Conservation (phyloP, 2,797 vertebrate species). For the Urocyon cinereoargenteus region DNA sequence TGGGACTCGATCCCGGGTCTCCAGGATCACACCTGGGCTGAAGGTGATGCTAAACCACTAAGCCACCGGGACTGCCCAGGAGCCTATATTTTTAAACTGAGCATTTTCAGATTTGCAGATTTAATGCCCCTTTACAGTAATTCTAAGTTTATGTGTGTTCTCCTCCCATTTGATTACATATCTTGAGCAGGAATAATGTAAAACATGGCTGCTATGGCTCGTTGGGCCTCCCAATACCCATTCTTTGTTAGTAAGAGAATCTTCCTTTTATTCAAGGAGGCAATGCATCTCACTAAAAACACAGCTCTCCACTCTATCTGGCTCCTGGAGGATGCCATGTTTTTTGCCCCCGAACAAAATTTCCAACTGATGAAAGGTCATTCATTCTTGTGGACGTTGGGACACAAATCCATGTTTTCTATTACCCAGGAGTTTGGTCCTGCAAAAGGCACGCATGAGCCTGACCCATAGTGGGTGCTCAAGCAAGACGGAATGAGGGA, state of each 20-base stretch:
- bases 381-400: neutral
- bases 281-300: neutral
- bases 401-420: neutral
- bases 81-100: neutral
- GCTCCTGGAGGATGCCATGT: neutral
- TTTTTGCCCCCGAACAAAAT: neutral
- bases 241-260: neutral
- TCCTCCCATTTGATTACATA: neutral
- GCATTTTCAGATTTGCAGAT: neutral
- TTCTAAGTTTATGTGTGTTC: neutral
- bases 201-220: too few species aligned
- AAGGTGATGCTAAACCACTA: too few species aligned
- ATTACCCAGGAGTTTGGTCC: neutral
- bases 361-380: neutral
- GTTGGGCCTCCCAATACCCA: neutral
- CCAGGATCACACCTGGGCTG: too few species aligned
- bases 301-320: fast-evolving
- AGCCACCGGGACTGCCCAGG: too few species aligned
- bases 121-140: neutral
- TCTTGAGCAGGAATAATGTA: neutral
- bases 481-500: neutral
- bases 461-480: neutral
- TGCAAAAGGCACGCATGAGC: neutral
- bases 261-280: neutral
- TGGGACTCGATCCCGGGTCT: too few species aligned